phyloP scores from a whole-genome alignment of 1,140 invertebrate genomes.

The Papilio polytes region DNA sequence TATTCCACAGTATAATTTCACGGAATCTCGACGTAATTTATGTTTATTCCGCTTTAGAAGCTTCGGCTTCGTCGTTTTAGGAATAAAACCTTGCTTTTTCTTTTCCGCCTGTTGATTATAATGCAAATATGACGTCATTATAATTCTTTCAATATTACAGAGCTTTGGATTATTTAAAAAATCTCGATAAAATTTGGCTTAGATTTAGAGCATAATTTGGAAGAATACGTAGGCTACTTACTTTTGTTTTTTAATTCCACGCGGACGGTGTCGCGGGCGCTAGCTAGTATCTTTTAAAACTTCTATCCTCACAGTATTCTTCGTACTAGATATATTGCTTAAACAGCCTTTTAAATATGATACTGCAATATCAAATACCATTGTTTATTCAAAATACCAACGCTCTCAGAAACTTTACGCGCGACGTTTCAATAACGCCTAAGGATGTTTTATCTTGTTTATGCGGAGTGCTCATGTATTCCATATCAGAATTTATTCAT shows the following conservation, averaged over 20 bases:
- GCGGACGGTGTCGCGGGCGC: too few relatives aligned
- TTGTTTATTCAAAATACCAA: constrained; percentile 21
- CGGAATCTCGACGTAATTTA: constrained; percentile 10
- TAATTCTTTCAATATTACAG: not conserved
- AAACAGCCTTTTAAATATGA: constrained; percentile 16
- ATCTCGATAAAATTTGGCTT: not conserved
- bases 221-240: too few relatives aligned
- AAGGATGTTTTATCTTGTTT: constrained; percentile 17
- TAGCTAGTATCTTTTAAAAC: not conserved
- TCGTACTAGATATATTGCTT: not conserved
- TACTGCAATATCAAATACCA: constrained; percentile 1
- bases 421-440: not conserved
- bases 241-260: not conserved
- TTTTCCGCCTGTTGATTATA: constrained; percentile 10
- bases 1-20: not conserved
- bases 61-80: not conserved
- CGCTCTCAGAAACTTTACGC: not conserved
- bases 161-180: not conserved
- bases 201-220: too few relatives aligned
- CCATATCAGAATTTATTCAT: constrained; percentile 1
- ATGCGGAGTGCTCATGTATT: not conserved
- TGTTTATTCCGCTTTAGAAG: constrained; percentile 21
- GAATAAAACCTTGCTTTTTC: constrained; percentile 14
- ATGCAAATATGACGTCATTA: constrained; percentile 10
- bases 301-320: not conserved